Percentiles rank a stretch among this genome's conserved stretches.
Evolutionary conservation across 2,888 invertebrate genomes (phyloP).

Genomic region (Archips crataeganus): DNA sequence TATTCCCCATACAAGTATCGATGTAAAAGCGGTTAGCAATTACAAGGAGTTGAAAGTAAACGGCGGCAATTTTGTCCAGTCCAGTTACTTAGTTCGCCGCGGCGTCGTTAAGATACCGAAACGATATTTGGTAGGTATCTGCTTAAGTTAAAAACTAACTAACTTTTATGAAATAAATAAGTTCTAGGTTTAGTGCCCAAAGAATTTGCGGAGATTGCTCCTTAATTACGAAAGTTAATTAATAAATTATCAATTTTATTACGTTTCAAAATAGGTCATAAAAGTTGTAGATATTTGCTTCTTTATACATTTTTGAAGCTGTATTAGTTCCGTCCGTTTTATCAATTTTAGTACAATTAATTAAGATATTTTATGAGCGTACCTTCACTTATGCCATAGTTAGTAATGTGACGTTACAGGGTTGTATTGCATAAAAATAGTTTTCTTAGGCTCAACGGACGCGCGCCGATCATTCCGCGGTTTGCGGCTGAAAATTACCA

Average conservation of each 20-base stretch:
- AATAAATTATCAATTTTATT: too few species aligned
- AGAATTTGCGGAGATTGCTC: not conserved
- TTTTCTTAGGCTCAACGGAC: conserved; percentile 55
- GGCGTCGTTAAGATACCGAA: conserved; percentile 56
- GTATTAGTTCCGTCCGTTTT: too few species aligned
- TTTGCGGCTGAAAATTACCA: conserved; percentile 70
- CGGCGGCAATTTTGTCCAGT: conserved; percentile 73
- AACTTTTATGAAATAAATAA: too few species aligned
- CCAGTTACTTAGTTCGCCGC: conserved; percentile 53
- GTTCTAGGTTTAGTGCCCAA: not conserved
- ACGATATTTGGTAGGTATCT: conserved; percentile 31
- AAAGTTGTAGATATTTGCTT: too few species aligned
- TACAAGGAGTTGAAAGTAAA: conserved; percentile 79
- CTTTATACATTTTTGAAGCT: too few species aligned
- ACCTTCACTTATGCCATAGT: too few species aligned
- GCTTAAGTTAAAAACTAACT: too few species aligned
- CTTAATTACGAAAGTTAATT: not conserved
- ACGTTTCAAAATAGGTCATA: too few species aligned
- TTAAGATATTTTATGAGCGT: too few species aligned
- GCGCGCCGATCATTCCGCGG: conserved; percentile 72
- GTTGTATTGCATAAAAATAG: conserved; percentile 49
- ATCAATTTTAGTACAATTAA: too few species aligned
- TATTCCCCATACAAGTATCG: conserved; percentile 59
- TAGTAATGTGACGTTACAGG: conserved; percentile 29
- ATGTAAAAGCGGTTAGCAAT: conserved; percentile 74